A percentile compares a stretch with the other conserved stretches of the same genome.
These are phyloP conservation scores for Lycaon pictus DNA, from an alignment of 2,113 vertebrate species.

Conservation along the genomic window DNA sequence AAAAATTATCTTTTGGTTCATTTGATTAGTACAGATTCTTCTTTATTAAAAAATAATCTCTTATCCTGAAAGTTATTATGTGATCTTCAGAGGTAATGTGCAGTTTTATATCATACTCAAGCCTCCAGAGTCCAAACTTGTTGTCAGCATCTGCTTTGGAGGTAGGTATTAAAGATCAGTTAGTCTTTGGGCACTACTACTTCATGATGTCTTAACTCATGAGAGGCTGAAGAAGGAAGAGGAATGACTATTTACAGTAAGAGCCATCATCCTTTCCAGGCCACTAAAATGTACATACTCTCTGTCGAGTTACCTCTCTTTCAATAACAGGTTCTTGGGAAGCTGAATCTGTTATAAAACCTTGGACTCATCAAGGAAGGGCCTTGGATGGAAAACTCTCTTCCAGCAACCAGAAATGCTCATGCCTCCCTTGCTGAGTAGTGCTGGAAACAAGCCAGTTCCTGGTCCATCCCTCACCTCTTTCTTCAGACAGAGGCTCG, in stretches of 20 bases:
- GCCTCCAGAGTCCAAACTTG: not conserved
- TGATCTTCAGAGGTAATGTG: not conserved
- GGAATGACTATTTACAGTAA: not conserved
- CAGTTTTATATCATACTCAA: not conserved
- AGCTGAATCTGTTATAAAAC: not conserved
- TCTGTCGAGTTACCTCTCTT: not conserved
- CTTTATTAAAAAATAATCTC: constrained; percentile 27
- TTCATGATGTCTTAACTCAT: not conserved
- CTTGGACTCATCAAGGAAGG: not conserved
- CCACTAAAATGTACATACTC: not conserved
- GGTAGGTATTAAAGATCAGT: not conserved
- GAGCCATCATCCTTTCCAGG: not conserved
- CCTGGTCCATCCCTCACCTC: not conserved
- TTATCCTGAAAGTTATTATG: not conserved
- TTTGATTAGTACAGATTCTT: not conserved
- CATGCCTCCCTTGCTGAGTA: not conserved
- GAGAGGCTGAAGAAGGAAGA: not conserved
- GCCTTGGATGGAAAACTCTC: not conserved
- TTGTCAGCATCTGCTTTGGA: not conserved
- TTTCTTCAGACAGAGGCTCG: not conserved
- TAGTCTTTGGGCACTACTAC: not conserved
- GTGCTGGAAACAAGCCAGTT: not conserved
- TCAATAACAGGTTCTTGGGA: not conserved
- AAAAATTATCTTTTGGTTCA: not conserved
- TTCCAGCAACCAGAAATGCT: not conserved